phyloP scores from a whole-genome alignment of 2,797 vertebrate genomes.

The Pogoniulus pusillus region DNA sequence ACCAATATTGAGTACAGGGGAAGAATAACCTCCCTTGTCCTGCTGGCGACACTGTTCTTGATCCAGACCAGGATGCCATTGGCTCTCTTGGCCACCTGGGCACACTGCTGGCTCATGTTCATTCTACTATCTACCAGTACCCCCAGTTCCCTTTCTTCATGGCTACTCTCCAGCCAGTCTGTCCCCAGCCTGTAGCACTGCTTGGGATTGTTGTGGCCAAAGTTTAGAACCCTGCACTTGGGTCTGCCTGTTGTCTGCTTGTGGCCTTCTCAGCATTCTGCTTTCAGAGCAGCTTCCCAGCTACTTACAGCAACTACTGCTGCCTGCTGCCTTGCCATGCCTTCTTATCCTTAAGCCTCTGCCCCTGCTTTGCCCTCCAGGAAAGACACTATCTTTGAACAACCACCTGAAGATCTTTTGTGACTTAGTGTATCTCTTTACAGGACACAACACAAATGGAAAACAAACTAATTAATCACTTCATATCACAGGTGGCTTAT shows the following conservation, averaged over 20 bases:
- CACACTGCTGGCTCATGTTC: no score
- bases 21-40: no score
- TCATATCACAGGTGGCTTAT: constrained; percentile 31
- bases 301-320: not conserved
- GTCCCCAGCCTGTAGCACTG: no score
- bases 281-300: not conserved
- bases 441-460: not conserved
- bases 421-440: not conserved
- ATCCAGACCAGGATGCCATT: no score
- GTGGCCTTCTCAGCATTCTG: not conserved
- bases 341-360: not conserved
- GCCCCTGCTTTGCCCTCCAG: not conserved
- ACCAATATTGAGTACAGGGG: no score
- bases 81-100: no score
- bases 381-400: not conserved
- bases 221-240: no score
- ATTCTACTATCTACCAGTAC: no score
- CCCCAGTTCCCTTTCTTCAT: no score
- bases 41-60: no score
- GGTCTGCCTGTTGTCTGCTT: not conserved
- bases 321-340: not conserved
- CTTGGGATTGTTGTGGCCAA: no score
- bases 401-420: not conserved
- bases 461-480: constrained; percentile 13
- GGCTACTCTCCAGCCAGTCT: no score